Conservation (phyloP, 2,888 invertebrate genomes). For the Cotesia congregata region DNA sequence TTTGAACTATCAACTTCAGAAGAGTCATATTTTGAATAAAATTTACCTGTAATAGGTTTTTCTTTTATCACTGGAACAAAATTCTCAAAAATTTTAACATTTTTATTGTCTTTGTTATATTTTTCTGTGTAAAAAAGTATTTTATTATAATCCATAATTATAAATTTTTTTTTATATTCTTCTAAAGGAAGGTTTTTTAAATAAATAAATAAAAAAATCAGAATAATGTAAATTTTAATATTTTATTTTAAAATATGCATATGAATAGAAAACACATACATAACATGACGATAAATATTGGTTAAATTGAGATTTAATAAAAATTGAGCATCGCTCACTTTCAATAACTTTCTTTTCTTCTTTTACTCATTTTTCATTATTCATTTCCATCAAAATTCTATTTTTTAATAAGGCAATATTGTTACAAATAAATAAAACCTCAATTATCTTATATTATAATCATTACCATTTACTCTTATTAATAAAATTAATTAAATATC, state of each 20-base stretch:
- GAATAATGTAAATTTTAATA: constrained; percentile 47
- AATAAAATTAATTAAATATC: constrained; percentile 12
- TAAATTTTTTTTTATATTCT: background rate
- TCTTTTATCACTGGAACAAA: constrained; percentile 52
- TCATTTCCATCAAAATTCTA: constrained; percentile 6
- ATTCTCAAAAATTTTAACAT: constrained; percentile 53
- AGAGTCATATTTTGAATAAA: constrained; percentile 63
- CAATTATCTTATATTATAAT: constrained; percentile 38
- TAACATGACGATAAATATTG: constrained; percentile 55
- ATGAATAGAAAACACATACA: constrained; percentile 68
- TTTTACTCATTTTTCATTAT: background rate
- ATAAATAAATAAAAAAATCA: background rate
- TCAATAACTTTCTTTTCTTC: background rate
- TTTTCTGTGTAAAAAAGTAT: constrained; percentile 58
- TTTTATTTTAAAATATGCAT: constrained; percentile 68
- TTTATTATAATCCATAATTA: constrained; percentile 41
- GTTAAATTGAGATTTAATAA: background rate
- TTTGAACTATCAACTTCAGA: constrained; percentile 18
- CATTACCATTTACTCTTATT: constrained; percentile 26
- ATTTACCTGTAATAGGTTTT: constrained; percentile 59
- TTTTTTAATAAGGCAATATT: constrained; percentile 52
- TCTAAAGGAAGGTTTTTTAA: background rate
- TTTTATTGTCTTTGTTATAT: constrained; percentile 58
- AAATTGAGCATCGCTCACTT: background rate
- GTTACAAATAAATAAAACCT: constrained; percentile 55